These are phyloP conservation scores for Phymanthus crucifer DNA, from an alignment of 92 coral and sea anemone species.

Conservation along the genomic window DNA sequence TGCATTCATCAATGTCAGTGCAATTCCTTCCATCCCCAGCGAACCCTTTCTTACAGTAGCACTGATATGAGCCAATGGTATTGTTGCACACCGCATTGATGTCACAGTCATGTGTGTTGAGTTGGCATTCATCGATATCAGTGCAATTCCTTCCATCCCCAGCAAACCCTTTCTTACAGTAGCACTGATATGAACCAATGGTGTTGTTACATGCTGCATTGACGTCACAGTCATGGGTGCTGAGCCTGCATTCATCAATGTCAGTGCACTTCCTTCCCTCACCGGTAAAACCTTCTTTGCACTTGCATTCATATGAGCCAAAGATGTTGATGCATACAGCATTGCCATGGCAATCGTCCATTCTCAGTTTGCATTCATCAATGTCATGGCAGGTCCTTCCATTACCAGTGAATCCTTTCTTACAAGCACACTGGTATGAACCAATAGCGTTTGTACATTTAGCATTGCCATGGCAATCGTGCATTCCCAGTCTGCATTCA, in stretches of 20 bases:
- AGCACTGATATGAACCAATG: too few species aligned
- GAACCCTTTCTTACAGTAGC: conserved; percentile 22
- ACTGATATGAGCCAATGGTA: conserved; percentile 14
- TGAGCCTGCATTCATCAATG: too few species aligned
- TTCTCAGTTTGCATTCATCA: conserved; percentile 9
- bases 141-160: too few species aligned
- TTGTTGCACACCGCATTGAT: conserved; percentile 12
- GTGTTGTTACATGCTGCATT: too few species aligned
- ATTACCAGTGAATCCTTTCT: conserved; percentile 8
- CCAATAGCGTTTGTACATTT: conserved; percentile 14
- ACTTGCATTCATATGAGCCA: too few species aligned
- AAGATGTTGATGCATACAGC: conserved; percentile 20
- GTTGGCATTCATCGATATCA: too few species aligned
- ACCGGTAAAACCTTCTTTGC: conserved; percentile 22
- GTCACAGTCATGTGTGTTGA: conserved; percentile 1
- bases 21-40: conserved; percentile 14
- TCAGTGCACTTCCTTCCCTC: conserved; percentile 27
- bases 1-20: conserved; percentile 17
- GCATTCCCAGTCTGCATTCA: background rate
- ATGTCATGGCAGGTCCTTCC: conserved; percentile 9
- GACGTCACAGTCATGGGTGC: too few species aligned
- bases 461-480: background rate
- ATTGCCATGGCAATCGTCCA: conserved; percentile 19
- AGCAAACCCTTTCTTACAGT: too few species aligned
- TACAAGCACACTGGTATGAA: conserved; percentile 11